phyloP scores from a whole-genome alignment of 2,113 vertebrate species.

The Hyla sarda region DNA sequence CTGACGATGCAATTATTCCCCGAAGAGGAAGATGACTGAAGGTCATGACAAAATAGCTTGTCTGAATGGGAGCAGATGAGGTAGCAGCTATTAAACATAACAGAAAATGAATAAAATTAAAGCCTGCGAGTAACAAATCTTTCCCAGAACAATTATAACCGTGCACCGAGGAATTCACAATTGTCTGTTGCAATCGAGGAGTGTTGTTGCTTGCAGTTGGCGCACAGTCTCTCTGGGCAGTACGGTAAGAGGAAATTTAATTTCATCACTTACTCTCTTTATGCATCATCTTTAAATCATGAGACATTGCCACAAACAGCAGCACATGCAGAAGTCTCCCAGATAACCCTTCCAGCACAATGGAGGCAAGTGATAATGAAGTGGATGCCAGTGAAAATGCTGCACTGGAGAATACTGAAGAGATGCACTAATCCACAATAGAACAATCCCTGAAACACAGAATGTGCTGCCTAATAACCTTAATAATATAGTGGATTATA shows the following conservation, averaged over 20 bases:
- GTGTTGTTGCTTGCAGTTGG: constrained; percentile 63
- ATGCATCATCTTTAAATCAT: constrained; percentile 61
- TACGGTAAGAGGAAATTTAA: not conserved
- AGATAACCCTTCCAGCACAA: constrained; percentile 16
- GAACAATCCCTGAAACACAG: not conserved
- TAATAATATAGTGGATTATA: not conserved
- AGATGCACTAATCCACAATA: not conserved
- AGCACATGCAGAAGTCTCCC: constrained; percentile 42
- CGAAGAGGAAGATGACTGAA: constrained; percentile 44
- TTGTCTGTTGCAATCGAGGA: constrained; percentile 68
- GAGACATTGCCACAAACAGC: constrained; percentile 37
- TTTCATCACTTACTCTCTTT: constrained; percentile 70
- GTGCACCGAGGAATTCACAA: constrained; percentile 55
- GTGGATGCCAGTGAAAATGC: constrained; percentile 7
- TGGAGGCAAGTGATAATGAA: constrained; percentile 23
- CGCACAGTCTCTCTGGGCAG: constrained; percentile 17
- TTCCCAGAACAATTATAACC: constrained; percentile 37
- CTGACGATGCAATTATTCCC: constrained; percentile 56
- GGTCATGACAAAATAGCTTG: constrained; percentile 48
- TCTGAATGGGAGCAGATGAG: constrained; percentile 61
- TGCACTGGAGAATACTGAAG: constrained; percentile 10
- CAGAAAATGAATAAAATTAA: constrained; percentile 58
- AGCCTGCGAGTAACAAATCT: not conserved
- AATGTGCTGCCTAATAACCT: not conserved
- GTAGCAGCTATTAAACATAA: constrained; percentile 37